Evolutionary conservation across 1,140 invertebrate species (phyloP).

Genomic region (Diprion similis): DNA sequence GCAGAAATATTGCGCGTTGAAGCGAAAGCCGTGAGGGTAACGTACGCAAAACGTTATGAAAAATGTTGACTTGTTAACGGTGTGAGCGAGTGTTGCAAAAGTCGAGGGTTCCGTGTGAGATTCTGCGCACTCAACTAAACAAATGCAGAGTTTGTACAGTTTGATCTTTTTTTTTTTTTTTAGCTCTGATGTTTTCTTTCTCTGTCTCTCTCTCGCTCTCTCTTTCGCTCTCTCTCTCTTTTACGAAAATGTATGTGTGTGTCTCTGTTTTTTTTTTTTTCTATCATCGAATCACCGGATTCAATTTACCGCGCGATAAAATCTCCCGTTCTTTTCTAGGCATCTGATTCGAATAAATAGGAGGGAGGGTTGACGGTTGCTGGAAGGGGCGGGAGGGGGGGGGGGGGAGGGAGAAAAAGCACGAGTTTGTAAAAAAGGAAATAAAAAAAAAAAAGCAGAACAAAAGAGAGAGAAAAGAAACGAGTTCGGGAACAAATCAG

Average conservation of each 20-base stretch:
- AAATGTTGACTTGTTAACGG: no score
- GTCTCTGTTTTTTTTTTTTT: not conserved
- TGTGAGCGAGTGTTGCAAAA: no score
- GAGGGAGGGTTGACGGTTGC: constrained; percentile 8
- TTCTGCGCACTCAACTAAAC: no score
- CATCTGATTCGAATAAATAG: constrained; percentile 35
- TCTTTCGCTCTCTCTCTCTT: not conserved
- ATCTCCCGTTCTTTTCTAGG: constrained; percentile 45
- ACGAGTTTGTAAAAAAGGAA: not conserved
- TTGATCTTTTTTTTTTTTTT: no score
- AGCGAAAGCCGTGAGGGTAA: no score
- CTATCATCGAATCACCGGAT: constrained; percentile 36
- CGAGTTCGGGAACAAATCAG: not conserved
- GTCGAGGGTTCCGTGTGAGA: no score
- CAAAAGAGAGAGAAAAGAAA: not conserved
- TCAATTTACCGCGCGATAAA: constrained; percentile 50
- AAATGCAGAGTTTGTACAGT: no score
- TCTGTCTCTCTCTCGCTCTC: no score
- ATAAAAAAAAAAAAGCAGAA: not conserved
- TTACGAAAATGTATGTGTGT: no score
- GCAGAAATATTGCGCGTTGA: no score
- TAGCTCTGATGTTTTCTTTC: not conserved
- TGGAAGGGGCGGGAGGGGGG: not conserved
- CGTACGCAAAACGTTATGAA: no score
- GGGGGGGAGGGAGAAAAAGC: not conserved